Conservation (phyloP, 1,140 invertebrate genomes). For the Nephila pilipes region DNA sequence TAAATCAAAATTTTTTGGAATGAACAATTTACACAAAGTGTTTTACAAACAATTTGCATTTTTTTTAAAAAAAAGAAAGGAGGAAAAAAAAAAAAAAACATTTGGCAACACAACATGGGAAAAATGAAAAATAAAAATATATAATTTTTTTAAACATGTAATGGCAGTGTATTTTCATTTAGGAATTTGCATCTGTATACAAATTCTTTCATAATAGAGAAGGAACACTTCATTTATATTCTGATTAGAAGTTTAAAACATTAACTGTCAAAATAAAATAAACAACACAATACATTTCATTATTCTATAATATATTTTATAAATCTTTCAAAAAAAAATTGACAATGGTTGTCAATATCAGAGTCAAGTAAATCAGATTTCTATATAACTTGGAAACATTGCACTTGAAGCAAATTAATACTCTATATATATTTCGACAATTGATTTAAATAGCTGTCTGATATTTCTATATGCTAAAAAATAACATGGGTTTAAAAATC, state of each 20-base stretch:
- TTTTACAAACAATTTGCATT: neutral
- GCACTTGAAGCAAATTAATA: neutral
- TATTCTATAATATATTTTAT: neutral
- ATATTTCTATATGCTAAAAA: neutral
- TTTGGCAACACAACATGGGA: neutral
- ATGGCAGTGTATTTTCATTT: neutral
- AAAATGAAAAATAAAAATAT: neutral
- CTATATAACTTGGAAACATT: neutral
- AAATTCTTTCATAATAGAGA: neutral
- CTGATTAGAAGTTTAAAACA: neutral
- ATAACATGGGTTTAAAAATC: neutral
- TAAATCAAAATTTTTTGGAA: neutral
- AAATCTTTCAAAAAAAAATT: neutral
- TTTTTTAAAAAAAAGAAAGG: neutral
- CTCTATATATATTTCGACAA: neutral
- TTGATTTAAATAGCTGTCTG: slow-evolving; percentile 6
- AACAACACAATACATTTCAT: neutral
- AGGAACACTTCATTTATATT: neutral
- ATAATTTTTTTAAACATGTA: neutral
- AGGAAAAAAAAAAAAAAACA: neutral
- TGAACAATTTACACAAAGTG: neutral
- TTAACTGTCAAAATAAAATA: neutral
- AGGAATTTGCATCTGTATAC: neutral
- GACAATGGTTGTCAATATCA: neutral
- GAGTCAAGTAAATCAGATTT: neutral